Percentiles rank a stretch among this genome's conserved stretches.
Conservation (phyloP, 2,113 vertebrate genomes). For the Mastomys natalensis region DNA sequence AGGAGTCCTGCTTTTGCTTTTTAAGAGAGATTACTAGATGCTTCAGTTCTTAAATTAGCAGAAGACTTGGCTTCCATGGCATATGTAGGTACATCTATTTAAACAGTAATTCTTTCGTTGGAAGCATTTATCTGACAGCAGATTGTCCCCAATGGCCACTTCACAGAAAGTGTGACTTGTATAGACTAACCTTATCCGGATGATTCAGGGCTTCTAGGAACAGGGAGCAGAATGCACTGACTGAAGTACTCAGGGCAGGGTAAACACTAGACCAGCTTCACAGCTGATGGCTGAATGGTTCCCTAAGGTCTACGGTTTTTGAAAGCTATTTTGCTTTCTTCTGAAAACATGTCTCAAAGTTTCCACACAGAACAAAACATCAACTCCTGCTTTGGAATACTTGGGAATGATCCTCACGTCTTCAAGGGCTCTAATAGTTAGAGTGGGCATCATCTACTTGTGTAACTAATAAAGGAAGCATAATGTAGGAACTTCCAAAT, state of each 20-base stretch:
- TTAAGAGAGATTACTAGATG: conserved; percentile 88
- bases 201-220: conserved; percentile 88
- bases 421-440: neutral
- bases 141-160: conserved; percentile 89
- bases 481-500: neutral
- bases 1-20: conserved; percentile 82
- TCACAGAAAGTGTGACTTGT: conserved; percentile 90
- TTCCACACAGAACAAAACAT: conserved; percentile 81
- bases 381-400: conserved; percentile 72
- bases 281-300: conserved; percentile 84
- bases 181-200: conserved; percentile 91
- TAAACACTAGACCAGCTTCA: conserved; percentile 87
- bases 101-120: conserved; percentile 91
- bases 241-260: conserved; percentile 86
- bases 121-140: conserved; percentile 91
- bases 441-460: conserved; percentile 10
- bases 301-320: conserved; percentile 80
- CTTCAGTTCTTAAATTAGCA: conserved; percentile 85
- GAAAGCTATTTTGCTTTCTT: conserved; percentile 78
- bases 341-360: conserved; percentile 80
- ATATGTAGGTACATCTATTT: conserved; percentile 86
- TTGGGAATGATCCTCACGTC: conserved; percentile 35
- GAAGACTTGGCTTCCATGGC: conserved; percentile 82
- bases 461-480: neutral
- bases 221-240: conserved; percentile 82